A percentile compares a stretch with the other conserved stretches of the same genome.
Evolutionary conservation across 1,140 invertebrate species (phyloP).

Genomic region (Babylonia areolata): DNA sequence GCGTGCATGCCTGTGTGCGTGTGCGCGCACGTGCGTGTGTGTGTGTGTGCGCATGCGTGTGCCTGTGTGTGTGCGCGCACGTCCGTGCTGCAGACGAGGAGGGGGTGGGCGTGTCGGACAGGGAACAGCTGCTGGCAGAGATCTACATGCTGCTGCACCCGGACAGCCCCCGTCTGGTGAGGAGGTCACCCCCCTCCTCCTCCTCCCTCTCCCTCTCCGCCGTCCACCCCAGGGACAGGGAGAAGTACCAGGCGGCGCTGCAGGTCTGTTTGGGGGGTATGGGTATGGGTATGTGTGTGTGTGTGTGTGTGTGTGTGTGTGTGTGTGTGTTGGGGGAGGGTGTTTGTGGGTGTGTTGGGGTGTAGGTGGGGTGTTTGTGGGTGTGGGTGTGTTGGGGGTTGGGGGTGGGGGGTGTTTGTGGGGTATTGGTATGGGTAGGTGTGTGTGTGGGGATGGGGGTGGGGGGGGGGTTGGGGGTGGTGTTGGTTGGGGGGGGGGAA

Average conservation of each 20-base stretch:
- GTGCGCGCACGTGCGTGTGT: not conserved
- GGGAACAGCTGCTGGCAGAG: constrained; percentile 34
- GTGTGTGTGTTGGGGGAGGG: too few species aligned
- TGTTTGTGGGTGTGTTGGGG: not conserved
- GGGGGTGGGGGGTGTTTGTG: not conserved
- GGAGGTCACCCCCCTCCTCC: not conserved
- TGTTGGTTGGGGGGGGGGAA: not conserved
- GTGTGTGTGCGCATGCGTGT: not conserved
- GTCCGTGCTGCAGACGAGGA: constrained; percentile 22
- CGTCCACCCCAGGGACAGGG: constrained; percentile 14
- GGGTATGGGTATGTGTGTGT: not conserved
- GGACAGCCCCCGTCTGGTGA: not conserved
- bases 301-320: not conserved
- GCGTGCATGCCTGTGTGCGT: too few species aligned
- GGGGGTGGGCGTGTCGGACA: constrained; percentile 13
- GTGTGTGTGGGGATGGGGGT: too few species aligned
- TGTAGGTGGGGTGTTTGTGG: not conserved
- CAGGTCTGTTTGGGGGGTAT: constrained; percentile 13
- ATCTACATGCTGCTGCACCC: constrained; percentile 35
- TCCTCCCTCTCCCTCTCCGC: not conserved
- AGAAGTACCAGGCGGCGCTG: constrained; percentile 32
- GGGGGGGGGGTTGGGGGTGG: not conserved
- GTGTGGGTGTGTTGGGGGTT: not conserved
- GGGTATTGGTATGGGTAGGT: too few species aligned
- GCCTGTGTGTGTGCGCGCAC: not conserved